A percentile compares a stretch with the other conserved stretches of the same genome.
Evolutionary conservation across 2,888 invertebrate genomes (phyloP).

Genomic region (Antitype chi): DNA sequence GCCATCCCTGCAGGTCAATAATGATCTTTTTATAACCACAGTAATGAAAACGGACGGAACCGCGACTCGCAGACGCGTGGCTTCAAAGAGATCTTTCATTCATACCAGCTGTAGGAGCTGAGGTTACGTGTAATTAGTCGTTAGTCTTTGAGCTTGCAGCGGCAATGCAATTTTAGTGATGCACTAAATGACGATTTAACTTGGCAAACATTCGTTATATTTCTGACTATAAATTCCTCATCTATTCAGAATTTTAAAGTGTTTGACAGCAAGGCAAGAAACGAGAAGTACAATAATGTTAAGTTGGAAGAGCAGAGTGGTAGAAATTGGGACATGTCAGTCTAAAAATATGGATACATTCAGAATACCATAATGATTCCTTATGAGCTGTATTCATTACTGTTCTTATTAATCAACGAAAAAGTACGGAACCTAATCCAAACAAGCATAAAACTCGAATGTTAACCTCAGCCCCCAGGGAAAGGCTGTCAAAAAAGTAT

Average conservation of each 20-base stretch:
- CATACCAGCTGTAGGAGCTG: conserved; percentile 34
- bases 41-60: conserved; percentile 52
- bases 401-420: conserved; percentile 30
- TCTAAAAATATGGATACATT: not conserved
- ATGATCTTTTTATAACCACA: conserved; percentile 44
- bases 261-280: not conserved
- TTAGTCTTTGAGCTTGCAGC: conserved; percentile 36
- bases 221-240: not conserved
- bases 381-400: not conserved
- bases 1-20: conserved; percentile 47
- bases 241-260: not conserved
- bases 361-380: not conserved
- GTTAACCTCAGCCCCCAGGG: conserved; percentile 32
- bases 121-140: conserved; percentile 31
- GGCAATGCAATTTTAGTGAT: conserved; percentile 17
- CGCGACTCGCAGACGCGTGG: conserved; percentile 27
- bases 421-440: conserved; percentile 15
- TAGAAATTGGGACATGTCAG: not conserved
- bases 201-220: conserved; percentile 9
- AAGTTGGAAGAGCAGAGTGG: not conserved
- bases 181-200: conserved; percentile 24
- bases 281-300: not conserved
- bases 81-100: conserved; percentile 58
- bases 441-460: conserved; percentile 26
- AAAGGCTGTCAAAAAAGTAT: conserved; percentile 28